A percentile compares a stretch with the other conserved stretches of the same genome.
phyloP scores from a whole-genome alignment of 2,797 vertebrate genomes.

The Rhinatrema bivittatum region DNA sequence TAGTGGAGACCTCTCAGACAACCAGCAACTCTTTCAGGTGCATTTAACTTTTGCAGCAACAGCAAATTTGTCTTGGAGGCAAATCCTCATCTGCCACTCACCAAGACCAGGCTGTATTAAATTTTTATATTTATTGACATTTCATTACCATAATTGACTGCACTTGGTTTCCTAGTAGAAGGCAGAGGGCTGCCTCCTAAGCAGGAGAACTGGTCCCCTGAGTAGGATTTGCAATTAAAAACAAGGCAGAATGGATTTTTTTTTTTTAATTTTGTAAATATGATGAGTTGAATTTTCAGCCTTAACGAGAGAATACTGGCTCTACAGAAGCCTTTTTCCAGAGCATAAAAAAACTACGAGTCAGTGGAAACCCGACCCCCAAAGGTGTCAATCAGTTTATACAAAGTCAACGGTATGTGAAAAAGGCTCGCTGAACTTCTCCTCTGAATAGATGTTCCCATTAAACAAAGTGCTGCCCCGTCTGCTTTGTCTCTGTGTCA shows the following conservation, averaged over 20 bases:
- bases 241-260: conserved; percentile 70
- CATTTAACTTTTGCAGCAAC: conserved; percentile 84
- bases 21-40: conserved; percentile 68
- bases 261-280: conserved; percentile 87
- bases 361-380: conserved; percentile 66
- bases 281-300: conserved; percentile 72
- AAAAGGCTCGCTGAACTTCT: conserved; percentile 71
- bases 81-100: conserved; percentile 94
- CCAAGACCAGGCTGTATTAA: conserved; percentile 87
- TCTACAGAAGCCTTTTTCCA: conserved; percentile 45
- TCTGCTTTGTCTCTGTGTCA: background rate
- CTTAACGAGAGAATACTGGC: conserved; percentile 58
- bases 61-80: conserved; percentile 94
- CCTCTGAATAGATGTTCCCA: conserved; percentile 44
- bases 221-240: conserved; percentile 96
- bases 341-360: conserved; percentile 74
- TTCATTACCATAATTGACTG: conserved; percentile 99
- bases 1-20: conserved; percentile 45
- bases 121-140: conserved; percentile 99
- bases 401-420: conserved; percentile 83
- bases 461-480: conserved; percentile 12
- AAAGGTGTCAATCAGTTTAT: conserved; percentile 86
- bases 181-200: conserved; percentile 70
- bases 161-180: conserved; percentile 73
- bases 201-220: conserved; percentile 72